Percentiles rank a stretch among this genome's conserved stretches.
Conservation (phyloP, 1,140 invertebrate genomes). For the Drosophila subpulchrella region DNA sequence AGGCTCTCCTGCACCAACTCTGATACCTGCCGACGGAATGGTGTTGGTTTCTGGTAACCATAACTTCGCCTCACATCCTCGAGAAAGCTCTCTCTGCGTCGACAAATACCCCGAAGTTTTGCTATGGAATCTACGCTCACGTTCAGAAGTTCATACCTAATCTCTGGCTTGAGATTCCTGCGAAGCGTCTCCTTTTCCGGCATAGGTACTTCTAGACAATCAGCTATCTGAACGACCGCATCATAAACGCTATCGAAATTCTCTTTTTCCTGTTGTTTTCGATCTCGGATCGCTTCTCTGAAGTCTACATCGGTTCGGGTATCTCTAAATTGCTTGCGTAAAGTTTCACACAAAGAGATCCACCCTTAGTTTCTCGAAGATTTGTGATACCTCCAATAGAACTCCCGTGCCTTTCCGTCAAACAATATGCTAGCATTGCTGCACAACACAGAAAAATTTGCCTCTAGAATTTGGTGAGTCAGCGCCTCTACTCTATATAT, state of each 20-base stretch:
- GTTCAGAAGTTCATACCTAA: too few species aligned
- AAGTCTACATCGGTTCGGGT: not conserved
- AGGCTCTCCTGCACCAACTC: not conserved
- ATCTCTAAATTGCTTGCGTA: not conserved
- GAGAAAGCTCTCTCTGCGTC: not conserved
- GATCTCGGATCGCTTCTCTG: not conserved
- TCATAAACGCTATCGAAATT: not conserved
- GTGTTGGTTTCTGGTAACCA: not conserved
- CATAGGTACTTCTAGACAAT: too few species aligned
- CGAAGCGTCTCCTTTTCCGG: too few species aligned
- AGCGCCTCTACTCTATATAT: not conserved
- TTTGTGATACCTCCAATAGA: too few species aligned
- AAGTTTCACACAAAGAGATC: not conserved
- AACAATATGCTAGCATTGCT: not conserved
- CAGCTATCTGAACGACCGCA: not conserved
- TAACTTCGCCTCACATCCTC: not conserved
- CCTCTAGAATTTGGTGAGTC: not conserved
- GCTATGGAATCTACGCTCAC: too few species aligned
- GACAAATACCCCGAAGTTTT: slow-evolving; percentile 1
- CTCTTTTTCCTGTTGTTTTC: not conserved
- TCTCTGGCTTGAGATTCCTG: too few species aligned
- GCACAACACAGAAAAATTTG: not conserved
- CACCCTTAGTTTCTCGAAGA: not conserved
- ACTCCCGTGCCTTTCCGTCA: too few species aligned
- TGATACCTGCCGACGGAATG: not conserved